Base-by-base conservation (phyloP, 2,888 invertebrate species). In the Philonicus albiceps region DNA sequence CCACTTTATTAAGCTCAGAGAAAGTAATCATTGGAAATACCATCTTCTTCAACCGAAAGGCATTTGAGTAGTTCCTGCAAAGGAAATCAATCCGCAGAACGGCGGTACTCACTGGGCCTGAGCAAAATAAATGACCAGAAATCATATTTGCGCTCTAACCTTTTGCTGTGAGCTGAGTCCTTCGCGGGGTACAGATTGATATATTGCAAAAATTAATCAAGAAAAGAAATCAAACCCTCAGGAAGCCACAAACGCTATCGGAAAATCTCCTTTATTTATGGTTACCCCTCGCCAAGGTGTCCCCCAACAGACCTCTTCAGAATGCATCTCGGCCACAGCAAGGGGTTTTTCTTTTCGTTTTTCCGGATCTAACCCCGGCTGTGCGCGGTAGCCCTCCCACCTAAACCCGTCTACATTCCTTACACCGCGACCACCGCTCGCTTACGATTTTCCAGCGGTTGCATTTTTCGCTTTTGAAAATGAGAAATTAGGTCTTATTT, bases 401-500 rank as follows among this genome's bases (percentile, higher is more conserved):
- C 37, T 37, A 37, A 27, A 22, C 27, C 11, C 27, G 27, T 11
- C 7, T 19, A 27, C 22, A 64, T 64, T 64, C 8, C 64, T 64
- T 22, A 27, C 64, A 11, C 11, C 27, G 22, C 27, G 11, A 27
- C 22, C 4, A 43, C 37, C 31, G 64, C 55, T 81, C 64, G 31
- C 55, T 81, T 81, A 19, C 34, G 27, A 81, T 81, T 31, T 81
- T 81, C 31, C 55, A 81, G 64, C 30, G 55, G 81, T 81, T 81
- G 64, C 64, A 81, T 64, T 55, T 81, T 81, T 49, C 22, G 31
- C 11, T 64, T 81, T 81, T 37, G 19, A 37, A 81, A 81, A 81
- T 81, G 81, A 55, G 34, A 81, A 81, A 81, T 81, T 81, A 81
- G 64, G 81, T 81, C 64, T 55, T 81, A 64, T 55, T 81, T 81